Conservation (phyloP, 2,797 vertebrate species). For the Acanthopagrus latus region DNA sequence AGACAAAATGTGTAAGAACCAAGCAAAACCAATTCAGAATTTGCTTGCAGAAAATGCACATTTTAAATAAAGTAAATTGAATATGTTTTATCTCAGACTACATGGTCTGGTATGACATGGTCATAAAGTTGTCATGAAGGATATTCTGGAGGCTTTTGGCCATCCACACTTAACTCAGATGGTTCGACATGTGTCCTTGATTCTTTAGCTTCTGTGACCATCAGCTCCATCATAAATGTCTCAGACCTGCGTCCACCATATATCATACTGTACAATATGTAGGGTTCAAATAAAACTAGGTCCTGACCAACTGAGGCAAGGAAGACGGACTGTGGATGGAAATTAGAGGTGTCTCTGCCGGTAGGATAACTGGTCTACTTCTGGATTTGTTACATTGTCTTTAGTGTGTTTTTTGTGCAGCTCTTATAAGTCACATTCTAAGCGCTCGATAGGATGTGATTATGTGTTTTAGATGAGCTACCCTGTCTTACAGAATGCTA, state of each 20-base stretch:
- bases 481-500: background rate
- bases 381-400: background rate
- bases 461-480: background rate
- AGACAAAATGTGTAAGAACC: background rate
- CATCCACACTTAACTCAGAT: background rate
- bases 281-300: conserved; percentile 4
- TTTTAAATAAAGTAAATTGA: background rate
- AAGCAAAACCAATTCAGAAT: background rate
- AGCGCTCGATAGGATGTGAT: background rate
- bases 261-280: background rate
- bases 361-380: conserved; percentile 3
- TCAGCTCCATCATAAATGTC: conserved; percentile 20
- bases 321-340: background rate
- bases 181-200: conserved; percentile 7
- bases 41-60: background rate
- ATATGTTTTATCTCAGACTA: background rate
- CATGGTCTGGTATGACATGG: background rate
- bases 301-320: background rate
- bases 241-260: background rate
- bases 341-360: conserved; percentile 1
- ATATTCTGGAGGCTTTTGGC: background rate
- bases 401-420: too few relatives aligned
- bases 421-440: background rate
- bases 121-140: conserved; percentile 9
- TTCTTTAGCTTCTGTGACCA: background rate